Evolutionary conservation across 2,888 invertebrate genomes (phyloP).

Genomic region (Onthophagus sagittarius): DNA sequence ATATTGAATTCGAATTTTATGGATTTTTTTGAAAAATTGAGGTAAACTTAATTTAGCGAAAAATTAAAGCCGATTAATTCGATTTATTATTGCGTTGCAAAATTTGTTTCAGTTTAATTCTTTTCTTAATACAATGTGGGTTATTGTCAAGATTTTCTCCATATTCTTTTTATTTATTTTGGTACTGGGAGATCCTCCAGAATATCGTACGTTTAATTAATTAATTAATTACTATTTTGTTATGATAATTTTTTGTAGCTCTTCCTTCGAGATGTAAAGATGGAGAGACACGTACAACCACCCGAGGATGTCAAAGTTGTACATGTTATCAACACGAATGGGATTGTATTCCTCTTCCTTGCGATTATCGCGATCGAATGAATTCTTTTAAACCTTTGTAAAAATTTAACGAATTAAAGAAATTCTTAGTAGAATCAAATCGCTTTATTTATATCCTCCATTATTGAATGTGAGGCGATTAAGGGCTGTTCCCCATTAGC

Average conservation of each 20-base stretch:
- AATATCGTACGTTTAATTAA: neutral
- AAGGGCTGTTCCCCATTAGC: neutral
- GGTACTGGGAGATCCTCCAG: neutral
- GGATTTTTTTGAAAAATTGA: neutral
- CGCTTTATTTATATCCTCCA: neutral
- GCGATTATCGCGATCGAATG: neutral
- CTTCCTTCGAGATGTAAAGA: neutral
- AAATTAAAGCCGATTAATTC: neutral
- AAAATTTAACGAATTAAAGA: too few species aligned
- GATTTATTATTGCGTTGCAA: neutral
- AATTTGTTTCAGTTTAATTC: neutral
- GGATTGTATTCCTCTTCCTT: neutral
- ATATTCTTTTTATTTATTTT: neutral
- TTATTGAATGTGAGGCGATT: neutral
- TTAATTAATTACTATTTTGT: neutral
- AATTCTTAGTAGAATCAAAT: too few species aligned
- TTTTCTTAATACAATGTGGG: neutral
- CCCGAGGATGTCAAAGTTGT: neutral
- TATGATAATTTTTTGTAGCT: neutral
- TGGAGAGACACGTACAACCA: neutral
- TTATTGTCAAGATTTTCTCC: neutral
- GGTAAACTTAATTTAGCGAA: neutral
- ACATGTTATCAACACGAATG: neutral
- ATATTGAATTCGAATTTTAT: neutral
- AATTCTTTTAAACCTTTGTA: neutral